These are phyloP conservation scores for Coryphaenoides rupestris DNA, from an alignment of 2,113 vertebrate genomes.

Conservation along the genomic window DNA sequence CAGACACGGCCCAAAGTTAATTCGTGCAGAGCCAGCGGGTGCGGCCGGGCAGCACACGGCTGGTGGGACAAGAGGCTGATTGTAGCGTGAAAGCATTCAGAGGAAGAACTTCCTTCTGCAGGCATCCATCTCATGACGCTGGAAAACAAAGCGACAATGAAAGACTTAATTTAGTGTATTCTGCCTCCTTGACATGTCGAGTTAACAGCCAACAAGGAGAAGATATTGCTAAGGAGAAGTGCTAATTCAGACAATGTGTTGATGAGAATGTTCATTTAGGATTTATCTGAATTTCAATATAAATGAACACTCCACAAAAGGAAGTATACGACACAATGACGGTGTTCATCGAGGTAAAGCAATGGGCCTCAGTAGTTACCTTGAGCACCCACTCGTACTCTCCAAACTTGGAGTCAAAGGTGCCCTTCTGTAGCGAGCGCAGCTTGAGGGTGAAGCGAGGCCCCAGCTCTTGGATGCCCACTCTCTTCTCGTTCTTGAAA, in stretches of 20 bases:
- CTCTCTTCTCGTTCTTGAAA: constrained; percentile 95
- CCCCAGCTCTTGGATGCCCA: constrained; percentile 95
- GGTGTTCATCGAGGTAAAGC: neutral
- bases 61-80: neutral
- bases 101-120: constrained; percentile 95
- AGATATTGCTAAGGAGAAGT: neutral
- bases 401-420: constrained; percentile 97
- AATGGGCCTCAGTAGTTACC: constrained; percentile 72
- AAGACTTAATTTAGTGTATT: no score
- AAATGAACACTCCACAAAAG: neutral
- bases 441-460: constrained; percentile 96
- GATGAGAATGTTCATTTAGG: neutral
- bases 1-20: no score
- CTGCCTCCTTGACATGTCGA: no score
- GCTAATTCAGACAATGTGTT: neutral
- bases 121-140: constrained; percentile 96
- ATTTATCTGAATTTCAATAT: neutral
- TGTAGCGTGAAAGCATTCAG: constrained; percentile 53
- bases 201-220: no score
- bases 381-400: constrained; percentile 99
- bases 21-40: no score
- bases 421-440: constrained; percentile 94
- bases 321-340: neutral
- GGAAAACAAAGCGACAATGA: neutral
- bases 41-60: neutral